phyloP scores from a whole-genome alignment of 2,888 invertebrate species.

The Malacosoma neustria region DNA sequence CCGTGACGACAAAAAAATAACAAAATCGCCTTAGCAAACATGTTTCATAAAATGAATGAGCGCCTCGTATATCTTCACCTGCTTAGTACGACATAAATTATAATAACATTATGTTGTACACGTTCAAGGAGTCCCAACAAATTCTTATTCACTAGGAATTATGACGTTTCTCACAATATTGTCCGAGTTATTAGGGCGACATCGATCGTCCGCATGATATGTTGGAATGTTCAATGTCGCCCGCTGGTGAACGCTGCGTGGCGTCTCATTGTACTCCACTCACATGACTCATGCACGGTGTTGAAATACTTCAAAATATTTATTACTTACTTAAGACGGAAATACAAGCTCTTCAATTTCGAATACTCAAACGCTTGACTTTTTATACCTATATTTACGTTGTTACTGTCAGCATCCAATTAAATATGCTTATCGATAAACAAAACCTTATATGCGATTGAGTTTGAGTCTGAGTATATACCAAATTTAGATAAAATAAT shows the following conservation, averaged over 20 bases:
- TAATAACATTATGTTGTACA: constrained; percentile 73
- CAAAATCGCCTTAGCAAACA: constrained; percentile 72
- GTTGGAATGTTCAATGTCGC: constrained; percentile 38
- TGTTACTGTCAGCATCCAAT: neutral
- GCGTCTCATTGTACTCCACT: constrained; percentile 34
- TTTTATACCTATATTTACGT: neutral
- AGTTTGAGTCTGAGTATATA: no score
- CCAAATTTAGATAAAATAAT: no score
- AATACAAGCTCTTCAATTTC: neutral
- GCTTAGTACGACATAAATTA: constrained; percentile 74
- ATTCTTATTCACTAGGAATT: constrained; percentile 67
- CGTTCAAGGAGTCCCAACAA: constrained; percentile 69
- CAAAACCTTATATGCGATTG: no score
- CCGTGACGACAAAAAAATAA: constrained; percentile 65
- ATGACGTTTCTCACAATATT: constrained; percentile 59
- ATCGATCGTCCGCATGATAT: constrained; percentile 41
- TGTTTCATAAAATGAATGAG: constrained; percentile 73
- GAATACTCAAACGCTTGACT: neutral
- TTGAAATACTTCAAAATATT: constrained; percentile 12
- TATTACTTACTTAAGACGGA: constrained; percentile 5
- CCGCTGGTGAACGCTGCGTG: constrained; percentile 33
- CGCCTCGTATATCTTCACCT: constrained; percentile 72
- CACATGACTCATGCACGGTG: constrained; percentile 32
- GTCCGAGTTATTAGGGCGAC: constrained; percentile 49
- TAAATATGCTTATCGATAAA: neutral